Base-by-base conservation (phyloP, 2,113 vertebrate genomes). In the Tautogolabrus adspersus region DNA sequence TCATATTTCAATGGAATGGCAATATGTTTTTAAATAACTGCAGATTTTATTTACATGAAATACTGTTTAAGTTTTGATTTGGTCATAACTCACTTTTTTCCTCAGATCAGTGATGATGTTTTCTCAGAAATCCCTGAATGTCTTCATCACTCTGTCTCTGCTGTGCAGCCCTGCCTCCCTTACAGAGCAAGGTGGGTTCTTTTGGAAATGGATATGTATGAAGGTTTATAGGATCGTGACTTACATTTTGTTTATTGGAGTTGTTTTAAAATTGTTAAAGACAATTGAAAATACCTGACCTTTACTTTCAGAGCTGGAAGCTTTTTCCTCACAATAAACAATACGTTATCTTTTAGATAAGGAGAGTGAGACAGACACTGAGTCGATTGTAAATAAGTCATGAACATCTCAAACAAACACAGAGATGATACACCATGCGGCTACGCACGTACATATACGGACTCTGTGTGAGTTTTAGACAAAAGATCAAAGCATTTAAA, bases 31-130 rank as follows among this genome's bases (percentile, higher is more conserved):
- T 34, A 34, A 34, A 34, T 34, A 34, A 34, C 30, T 34, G 30
- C 3, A 34, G 30, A 34, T 34, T 34, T 34, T 34, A 34, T 34
- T 34, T 34, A 34, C 30, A 34, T 34, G 0, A 34, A 34, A 34
- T 6, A 34, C 30, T 34, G 30, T 34, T 2, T 5, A 34, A 4
- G 6, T 34, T 34, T 34, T 34, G 30, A 4, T 34, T 34, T 34
- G 30, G 1, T 18, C 34, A 0, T 18, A 49, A 18, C 16, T 18
- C 16, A 15, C 7, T 5, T 57, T 55, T 69, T 38, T 22, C 70
- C 76, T 6, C 61, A 89, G 79, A 75, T 49, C 79, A 66, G 38
- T 42, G 44, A 93, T 93, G 89, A 57, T 47, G 75, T 72, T 75
- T 49, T 10, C 26, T 34, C 30, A 69, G 38, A 81, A 69, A 9